These are phyloP conservation scores for Raphicerus campestris DNA, from an alignment of 2,113 vertebrate genomes.

Conservation along the genomic window DNA sequence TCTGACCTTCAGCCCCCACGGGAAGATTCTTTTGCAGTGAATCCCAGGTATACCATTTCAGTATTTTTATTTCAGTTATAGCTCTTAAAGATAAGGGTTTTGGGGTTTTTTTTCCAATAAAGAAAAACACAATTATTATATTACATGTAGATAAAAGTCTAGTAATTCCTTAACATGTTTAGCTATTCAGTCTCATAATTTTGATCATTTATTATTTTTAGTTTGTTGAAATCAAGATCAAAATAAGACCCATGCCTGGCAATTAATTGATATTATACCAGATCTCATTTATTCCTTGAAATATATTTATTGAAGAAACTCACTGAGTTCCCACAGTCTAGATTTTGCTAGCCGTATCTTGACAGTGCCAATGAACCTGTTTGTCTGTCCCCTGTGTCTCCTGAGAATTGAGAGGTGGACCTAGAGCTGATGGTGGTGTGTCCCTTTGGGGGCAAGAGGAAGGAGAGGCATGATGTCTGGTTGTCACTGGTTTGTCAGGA, in stretches of 20 bases:
- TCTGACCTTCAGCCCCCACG: background rate
- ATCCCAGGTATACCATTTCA: background rate
- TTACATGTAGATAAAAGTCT: background rate
- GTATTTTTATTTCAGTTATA: background rate
- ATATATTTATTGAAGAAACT: background rate
- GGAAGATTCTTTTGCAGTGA: background rate
- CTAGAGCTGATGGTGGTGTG: background rate
- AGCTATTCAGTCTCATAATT: background rate
- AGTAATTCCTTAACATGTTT: background rate
- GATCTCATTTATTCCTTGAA: background rate
- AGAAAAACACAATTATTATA: background rate
- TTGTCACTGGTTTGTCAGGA: background rate
- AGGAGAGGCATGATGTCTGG: background rate
- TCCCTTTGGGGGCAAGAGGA: background rate
- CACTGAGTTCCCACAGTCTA: background rate
- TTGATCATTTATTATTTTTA: slow-evolving; percentile 18
- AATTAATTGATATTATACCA: background rate
- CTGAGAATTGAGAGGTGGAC: background rate
- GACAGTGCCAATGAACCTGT: background rate
- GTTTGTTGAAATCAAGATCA: background rate
- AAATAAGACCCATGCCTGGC: background rate
- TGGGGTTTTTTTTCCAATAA: background rate
- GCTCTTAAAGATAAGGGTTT: slow-evolving; percentile 18
- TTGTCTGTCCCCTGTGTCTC: background rate
- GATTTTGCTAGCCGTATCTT: background rate